Evolutionary conservation across 2,888 invertebrate species (phyloP).

Genomic region (Netelia melanura): DNA sequence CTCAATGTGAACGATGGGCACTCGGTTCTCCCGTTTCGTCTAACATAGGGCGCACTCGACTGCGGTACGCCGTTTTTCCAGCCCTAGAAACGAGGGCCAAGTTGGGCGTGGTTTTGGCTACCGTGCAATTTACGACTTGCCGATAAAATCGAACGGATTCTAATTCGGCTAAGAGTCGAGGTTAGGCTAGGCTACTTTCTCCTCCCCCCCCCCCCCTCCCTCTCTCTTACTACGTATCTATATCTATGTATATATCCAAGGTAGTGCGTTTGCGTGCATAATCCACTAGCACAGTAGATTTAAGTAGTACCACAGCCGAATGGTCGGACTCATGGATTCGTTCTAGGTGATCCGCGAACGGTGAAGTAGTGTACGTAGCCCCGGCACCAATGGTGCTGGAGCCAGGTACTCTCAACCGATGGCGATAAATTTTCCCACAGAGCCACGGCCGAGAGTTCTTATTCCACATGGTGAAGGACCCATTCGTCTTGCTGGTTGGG

Average conservation of each 20-base stretch:
- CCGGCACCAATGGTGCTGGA: conserved; percentile 24
- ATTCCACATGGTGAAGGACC: conserved; percentile 69
- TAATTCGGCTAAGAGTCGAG: conserved; percentile 65
- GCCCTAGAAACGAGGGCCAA: conserved; percentile 39
- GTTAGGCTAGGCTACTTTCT: conserved; percentile 36
- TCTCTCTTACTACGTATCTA: not conserved
- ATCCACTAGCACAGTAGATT: conserved; percentile 60
- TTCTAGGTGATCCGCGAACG: conserved; percentile 27
- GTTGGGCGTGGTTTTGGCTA: conserved; percentile 59
- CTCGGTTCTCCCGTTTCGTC: no score
- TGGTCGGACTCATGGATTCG: conserved; percentile 36
- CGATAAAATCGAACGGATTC: conserved; percentile 67
- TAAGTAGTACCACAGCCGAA: conserved; percentile 60
- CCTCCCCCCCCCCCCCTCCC: conserved; percentile 27
- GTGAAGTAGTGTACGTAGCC: conserved; percentile 26
- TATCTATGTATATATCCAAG: conserved; percentile 34
- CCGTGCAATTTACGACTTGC: conserved; percentile 58
- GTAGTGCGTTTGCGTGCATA: conserved; percentile 68
- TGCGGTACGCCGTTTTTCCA: conserved; percentile 1
- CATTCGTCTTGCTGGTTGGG: conserved; percentile 69
- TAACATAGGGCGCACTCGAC: no score
- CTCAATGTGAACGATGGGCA: no score
- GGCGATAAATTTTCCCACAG: conserved; percentile 58
- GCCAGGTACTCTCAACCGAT: conserved; percentile 51
- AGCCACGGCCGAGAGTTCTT: conserved; percentile 68